Evolutionary conservation across 2,888 invertebrate genomes (phyloP), one percentile per base, ranked within the genome.

Genomic region (Onchidella celtica): DNA sequence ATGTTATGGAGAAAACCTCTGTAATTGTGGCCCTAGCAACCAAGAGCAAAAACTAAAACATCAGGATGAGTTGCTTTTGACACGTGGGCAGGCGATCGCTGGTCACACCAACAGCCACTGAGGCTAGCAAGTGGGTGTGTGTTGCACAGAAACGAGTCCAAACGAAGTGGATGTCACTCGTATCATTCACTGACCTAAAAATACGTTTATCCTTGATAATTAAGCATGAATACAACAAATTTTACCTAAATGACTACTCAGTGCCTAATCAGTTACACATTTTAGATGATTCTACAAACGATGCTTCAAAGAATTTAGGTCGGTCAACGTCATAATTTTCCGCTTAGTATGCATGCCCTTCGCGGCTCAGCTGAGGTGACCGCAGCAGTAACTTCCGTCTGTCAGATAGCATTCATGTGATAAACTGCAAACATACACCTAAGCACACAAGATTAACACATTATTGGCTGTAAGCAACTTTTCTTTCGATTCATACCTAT

Each of bases 301-400:
- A 47, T n/a, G 47, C 9, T 69, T 3, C 29, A 85, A 86, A 85
- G 86, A 87, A 88, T 88, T 88, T 87, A 90, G 89, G 89, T 90
- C 89, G 88, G 89, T 85, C 82, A 89, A 87, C 87, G 89, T 90
- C 89, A 89, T 89, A 86, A 83, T 83, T 85, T 83, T 83, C 76
- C 86, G 85, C 85, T 86, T 83, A 86, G 80, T 82, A 86, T 85
- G 85, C 81, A 79, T 83, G 85, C 84, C 83, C 82, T 85, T 84
- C 84, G 81, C 61, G 72, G 80, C 66, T 72, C 80, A 72, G 68
- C 80, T 70, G 80, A 83, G 80, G 83, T 83, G 83, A 83, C 83
- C 83, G 83, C 79, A 66, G 55, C 63, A 34, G 40, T n/a, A 82
- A 79, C 74, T 76, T 79, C 76, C 81, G 76, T 80, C 80, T 74